These are phyloP conservation scores for Notodonta dromedarius DNA, from an alignment of 2,888 invertebrate species.

Conservation along the genomic window DNA sequence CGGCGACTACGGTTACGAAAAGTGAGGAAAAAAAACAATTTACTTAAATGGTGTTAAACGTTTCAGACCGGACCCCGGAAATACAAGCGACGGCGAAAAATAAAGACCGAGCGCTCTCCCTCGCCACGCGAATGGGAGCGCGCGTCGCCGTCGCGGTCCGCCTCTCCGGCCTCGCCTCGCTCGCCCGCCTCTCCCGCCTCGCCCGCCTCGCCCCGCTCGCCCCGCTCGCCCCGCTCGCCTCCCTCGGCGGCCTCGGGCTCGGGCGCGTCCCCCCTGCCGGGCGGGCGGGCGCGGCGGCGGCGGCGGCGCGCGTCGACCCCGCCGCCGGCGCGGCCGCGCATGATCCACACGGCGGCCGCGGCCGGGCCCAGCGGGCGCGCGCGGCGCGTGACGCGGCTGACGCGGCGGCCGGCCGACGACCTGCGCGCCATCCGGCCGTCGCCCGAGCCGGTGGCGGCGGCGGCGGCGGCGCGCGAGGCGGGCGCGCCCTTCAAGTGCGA, in stretches of 20 bases:
- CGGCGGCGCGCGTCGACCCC: slow-evolving; percentile 25
- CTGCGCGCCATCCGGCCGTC: slow-evolving; percentile 63
- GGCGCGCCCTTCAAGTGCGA: slow-evolving; percentile 89
- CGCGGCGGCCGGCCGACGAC: slow-evolving; percentile 73
- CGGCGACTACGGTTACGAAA: background rate
- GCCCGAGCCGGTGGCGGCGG: slow-evolving; percentile 13
- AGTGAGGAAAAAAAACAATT: too few species aligned
- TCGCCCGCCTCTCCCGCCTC: slow-evolving; percentile 48
- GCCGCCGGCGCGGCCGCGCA: slow-evolving; percentile 64
- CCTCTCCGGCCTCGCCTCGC: slow-evolving; percentile 71
- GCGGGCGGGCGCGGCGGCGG: slow-evolving; percentile 69
- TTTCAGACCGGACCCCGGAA: slow-evolving; percentile 89
- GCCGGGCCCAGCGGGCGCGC: slow-evolving; percentile 76
- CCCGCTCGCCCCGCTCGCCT: slow-evolving; percentile 26
- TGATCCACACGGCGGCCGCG: slow-evolving; percentile 86
- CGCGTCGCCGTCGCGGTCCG: slow-evolving; percentile 31
- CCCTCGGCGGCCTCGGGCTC: slow-evolving; percentile 80
- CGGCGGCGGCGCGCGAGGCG: slow-evolving; percentile 52
- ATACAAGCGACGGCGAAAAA: slow-evolving; percentile 91
- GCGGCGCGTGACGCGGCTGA: slow-evolving; percentile 45
- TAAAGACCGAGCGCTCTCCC: slow-evolving; percentile 77
- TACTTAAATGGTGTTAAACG: background rate
- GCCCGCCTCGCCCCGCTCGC: slow-evolving; percentile 82
- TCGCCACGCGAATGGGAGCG: slow-evolving; percentile 44
- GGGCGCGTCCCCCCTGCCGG: slow-evolving; percentile 29